Evolutionary conservation across 1,140 invertebrate species (phyloP).

Genomic region (Cotesia vestalis): DNA sequence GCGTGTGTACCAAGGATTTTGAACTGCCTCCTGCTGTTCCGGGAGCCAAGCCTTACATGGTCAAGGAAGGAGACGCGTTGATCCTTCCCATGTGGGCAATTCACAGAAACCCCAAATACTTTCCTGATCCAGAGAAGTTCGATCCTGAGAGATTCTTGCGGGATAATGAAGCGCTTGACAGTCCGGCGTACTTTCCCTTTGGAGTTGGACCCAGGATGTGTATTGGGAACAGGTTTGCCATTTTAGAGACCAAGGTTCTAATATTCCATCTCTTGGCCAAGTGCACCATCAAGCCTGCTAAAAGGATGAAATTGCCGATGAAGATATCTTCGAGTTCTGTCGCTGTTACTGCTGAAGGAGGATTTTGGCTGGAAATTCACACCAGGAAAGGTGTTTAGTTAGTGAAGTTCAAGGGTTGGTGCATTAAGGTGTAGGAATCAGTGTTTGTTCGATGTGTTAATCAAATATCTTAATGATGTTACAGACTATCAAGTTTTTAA

Average conservation of each 20-base stretch:
- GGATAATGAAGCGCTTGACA: slow-evolving; percentile 48
- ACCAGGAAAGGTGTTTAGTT: neutral
- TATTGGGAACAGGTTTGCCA: slow-evolving; percentile 23
- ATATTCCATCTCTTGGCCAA: neutral
- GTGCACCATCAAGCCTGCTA: neutral
- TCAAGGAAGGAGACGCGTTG: slow-evolving; percentile 31
- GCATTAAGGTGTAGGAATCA: too few relatives aligned
- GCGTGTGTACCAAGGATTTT: slow-evolving; percentile 65
- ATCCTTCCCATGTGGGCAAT: slow-evolving; percentile 59
- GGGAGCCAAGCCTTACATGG: neutral
- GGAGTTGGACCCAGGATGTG: slow-evolving; percentile 42
- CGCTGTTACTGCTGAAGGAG: neutral
- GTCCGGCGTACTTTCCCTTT: slow-evolving; percentile 45
- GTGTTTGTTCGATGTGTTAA: too few relatives aligned
- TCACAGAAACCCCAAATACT: slow-evolving; percentile 66
- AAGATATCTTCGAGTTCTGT: neutral
- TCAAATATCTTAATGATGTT: too few relatives aligned
- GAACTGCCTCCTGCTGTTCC: slow-evolving; percentile 35
- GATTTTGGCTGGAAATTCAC: neutral
- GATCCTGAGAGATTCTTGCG: slow-evolving; percentile 69
- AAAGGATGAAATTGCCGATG: neutral
- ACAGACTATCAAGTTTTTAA: too few relatives aligned
- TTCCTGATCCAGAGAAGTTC: slow-evolving; percentile 68
- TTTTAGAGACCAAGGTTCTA: slow-evolving; percentile 1
- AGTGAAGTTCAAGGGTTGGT: too few relatives aligned